These are phyloP conservation scores for Altica lythri DNA, from an alignment of 2,888 invertebrate species.

Conservation along the genomic window DNA sequence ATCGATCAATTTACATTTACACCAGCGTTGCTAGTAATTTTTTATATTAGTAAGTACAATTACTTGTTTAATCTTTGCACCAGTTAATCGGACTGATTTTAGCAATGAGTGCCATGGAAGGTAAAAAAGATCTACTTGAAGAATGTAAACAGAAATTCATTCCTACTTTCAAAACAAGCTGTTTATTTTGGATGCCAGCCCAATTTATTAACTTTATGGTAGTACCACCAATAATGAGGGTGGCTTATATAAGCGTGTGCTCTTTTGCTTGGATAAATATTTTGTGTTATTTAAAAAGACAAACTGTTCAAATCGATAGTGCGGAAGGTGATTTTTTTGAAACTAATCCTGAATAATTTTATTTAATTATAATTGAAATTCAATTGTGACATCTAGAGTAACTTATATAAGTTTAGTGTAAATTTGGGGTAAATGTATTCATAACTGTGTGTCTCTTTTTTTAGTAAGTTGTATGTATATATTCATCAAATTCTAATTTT, in stretches of 20 bases:
- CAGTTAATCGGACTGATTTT: constrained; percentile 42
- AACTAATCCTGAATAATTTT: neutral
- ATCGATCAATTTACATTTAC: constrained; percentile 80
- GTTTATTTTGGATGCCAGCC: constrained; percentile 82
- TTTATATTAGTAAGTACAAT: constrained; percentile 70
- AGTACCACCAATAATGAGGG: constrained; percentile 72
- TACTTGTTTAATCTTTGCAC: neutral
- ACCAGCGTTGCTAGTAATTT: constrained; percentile 70
- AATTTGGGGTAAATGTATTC: too few species aligned
- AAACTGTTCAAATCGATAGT: too few species aligned
- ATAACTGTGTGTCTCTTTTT: too few species aligned
- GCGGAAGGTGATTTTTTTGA: too few species aligned
- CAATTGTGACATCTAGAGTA: neutral
- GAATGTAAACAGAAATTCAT: constrained; percentile 75
- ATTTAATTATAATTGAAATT: neutral
- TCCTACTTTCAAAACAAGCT: constrained; percentile 74
- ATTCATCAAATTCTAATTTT: too few species aligned
- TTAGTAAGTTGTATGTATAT: too few species aligned
- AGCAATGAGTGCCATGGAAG: constrained; percentile 79
- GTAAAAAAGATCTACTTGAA: constrained; percentile 68
- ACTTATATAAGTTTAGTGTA: neutral
- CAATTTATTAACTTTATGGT: constrained; percentile 78
- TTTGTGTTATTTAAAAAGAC: constrained; percentile 78
- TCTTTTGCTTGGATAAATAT: constrained; percentile 86
- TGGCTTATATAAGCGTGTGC: constrained; percentile 77